Conservation (phyloP, 2,797 vertebrate genomes). For the Rhinoraja longicauda region DNA sequence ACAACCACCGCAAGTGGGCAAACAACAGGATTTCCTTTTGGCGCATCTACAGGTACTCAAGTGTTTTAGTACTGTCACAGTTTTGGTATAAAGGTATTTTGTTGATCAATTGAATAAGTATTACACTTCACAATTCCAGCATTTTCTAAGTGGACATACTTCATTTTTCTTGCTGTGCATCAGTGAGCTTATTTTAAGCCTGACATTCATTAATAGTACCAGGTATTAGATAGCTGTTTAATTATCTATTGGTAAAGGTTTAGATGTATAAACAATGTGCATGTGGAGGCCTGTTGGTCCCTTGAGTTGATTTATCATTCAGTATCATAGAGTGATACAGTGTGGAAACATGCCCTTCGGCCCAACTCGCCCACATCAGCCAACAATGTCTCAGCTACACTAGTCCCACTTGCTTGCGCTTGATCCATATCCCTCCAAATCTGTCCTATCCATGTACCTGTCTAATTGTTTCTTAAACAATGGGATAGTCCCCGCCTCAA, state of each 20-base stretch:
- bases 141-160: not conserved
- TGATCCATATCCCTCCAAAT: too few relatives aligned
- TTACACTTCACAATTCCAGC: not conserved
- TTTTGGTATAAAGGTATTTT: not conserved
- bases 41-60: constrained; percentile 60
- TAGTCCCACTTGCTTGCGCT: too few relatives aligned
- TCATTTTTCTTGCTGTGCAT: not conserved
- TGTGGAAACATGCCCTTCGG: too few relatives aligned
- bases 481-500: too few relatives aligned
- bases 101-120: not conserved
- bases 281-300: too few relatives aligned
- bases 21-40: constrained; percentile 68
- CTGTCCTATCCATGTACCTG: too few relatives aligned
- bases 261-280: not conserved
- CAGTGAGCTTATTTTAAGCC: not conserved
- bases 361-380: too few relatives aligned
- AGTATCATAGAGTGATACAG: too few relatives aligned
- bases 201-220: not conserved
- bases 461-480: too few relatives aligned
- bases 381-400: too few relatives aligned
- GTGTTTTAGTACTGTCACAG: constrained; percentile 49
- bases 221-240: not conserved
- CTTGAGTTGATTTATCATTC: too few relatives aligned
- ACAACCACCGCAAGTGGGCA: constrained; percentile 54
- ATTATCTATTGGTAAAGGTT: not conserved